Base-by-base conservation (phyloP, 2,113 vertebrate genomes). In the Myotis davidii region DNA sequence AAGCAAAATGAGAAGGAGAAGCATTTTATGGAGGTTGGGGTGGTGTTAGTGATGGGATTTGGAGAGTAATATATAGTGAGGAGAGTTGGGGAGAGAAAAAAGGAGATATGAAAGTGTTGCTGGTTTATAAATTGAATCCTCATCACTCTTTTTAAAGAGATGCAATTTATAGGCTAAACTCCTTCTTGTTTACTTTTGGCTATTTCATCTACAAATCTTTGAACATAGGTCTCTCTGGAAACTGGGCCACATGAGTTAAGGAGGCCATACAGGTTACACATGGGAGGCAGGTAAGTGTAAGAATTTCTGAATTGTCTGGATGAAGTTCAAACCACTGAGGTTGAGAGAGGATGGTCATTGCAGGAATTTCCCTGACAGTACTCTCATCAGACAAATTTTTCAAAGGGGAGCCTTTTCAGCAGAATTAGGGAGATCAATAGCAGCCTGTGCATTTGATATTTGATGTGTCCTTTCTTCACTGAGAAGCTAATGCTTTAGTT, bases 131-230 rank as follows among this genome's bases (percentile, higher is more conserved):
- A 0, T 39, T 29, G 32, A 17, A 48, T 7, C 14, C 65, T 70
- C 37, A 16, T 21, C 73, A 77, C 23, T 20, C n/a, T 56, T 85
- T 0, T 74, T 48, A 34, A 70, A 91, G 50, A 93, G 16, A 54
- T 70, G 18, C 23, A 84, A 70, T 29, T 72, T 91, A 91, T 39
- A 84, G 37, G 23, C 25, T 83, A 34, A 13, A 89, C 54, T 89
- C 34, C 6, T 87, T 85, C 79, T 82, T 91, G 65, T 84, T 89
- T 85, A 42, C 17, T 72, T 96, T 85, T 50, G 48, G 23, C 59
- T 50, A 0, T 77, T 85, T 79, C 32, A 79, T 77, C 10, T 89
- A 18, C 74, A 73, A 42, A 12, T 84, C 69, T 88, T 32, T 93
- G 79, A 76, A 25, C 70, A 13, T 12, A 86, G 56, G 13, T 73